Base-by-base conservation (phyloP, 2,888 invertebrate genomes). In the Chymomyza fuscimana region DNA sequence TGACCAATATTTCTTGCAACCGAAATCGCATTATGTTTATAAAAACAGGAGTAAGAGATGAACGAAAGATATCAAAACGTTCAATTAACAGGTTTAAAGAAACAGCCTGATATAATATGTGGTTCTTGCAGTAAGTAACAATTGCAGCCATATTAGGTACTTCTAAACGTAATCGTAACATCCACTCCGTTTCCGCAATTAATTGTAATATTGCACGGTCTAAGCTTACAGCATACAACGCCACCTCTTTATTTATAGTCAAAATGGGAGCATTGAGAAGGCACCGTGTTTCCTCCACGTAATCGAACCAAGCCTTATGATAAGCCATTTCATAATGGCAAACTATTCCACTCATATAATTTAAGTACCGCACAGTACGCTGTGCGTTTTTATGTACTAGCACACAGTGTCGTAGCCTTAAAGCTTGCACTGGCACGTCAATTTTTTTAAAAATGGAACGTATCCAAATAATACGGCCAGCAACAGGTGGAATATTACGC, bases 381-480 rank as follows among this genome's bases (percentile, higher is more conserved):
- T 95, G 96, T 5, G 95, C 94, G 81, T 94, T 95, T 89, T 95
- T 93, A 85, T 95, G 94, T 1, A 91, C 90, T 76, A 95, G 92
- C 0, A 94, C 93, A 70, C 91, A 91, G 5, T 85, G 80, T 15
- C 83, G 81, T 3, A 78, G 59, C 67, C 87, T 89, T 1, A 91
- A 67, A 1, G 82, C 72, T 62, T 94, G 92, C 96, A 97, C 97
- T 0, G 97, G 96, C 22, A 92, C 92, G 83, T 95, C 94, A 66
- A 97, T 94, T 74, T 95, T 94, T 70, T 93, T 93, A 80, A 95
- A 95, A 70, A 97, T 94, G 82, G 96, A 96, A 70, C 97, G 93
- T 77, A 96, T 95, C 97, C 97, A 97, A 89, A 94, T 93, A 22
- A 97, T 94, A 85, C 96, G 93, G 5, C 97, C 97, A 16, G 96